These are phyloP conservation scores for Clunio marinus DNA, from an alignment of 2,888 invertebrate genomes.

Conservation along the genomic window DNA sequence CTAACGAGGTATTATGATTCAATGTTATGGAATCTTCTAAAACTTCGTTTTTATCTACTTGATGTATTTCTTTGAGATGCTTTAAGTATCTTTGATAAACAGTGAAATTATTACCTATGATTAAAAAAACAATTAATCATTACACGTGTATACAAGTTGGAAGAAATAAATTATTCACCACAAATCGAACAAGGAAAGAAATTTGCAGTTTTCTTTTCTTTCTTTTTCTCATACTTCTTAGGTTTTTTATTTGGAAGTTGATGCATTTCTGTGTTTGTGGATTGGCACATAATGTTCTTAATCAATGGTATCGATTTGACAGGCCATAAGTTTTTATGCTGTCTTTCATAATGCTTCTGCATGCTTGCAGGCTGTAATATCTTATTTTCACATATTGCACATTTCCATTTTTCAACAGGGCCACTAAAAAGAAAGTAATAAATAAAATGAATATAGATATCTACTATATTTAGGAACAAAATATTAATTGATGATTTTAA, in stretches of 20 bases:
- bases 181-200: background rate
- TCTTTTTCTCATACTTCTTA: no score
- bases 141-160: no score
- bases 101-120: background rate
- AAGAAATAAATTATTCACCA: background rate
- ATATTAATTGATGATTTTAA: background rate
- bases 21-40: background rate
- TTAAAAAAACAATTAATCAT: no score
- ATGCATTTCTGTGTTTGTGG: background rate
- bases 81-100: background rate
- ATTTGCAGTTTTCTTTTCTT: background rate
- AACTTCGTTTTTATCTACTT: background rate
- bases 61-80: background rate
- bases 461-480: background rate
- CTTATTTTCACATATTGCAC: background rate
- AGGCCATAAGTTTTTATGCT: background rate
- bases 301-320: background rate
- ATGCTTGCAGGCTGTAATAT: background rate
- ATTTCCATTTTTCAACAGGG: conserved; percentile 1
- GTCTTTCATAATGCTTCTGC: background rate
- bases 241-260: no score
- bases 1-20: background rate
- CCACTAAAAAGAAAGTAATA: no score
- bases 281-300: background rate
- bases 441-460: background rate